Evolutionary conservation across 2,113 vertebrate genomes (phyloP).

Genomic region (Callaeas wilsoni): DNA sequence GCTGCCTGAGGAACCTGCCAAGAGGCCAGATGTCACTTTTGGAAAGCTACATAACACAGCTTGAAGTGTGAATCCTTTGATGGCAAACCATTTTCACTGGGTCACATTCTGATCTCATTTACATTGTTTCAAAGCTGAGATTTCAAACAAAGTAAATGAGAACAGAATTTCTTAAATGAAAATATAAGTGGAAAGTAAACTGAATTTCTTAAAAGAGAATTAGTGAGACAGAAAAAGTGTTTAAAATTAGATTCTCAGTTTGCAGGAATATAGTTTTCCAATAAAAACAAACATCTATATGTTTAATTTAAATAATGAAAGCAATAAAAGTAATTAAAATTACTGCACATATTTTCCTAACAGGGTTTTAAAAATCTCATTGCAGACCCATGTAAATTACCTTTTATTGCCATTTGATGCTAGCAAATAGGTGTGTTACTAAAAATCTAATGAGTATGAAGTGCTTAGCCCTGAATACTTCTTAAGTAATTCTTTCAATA

Average conservation of each 20-base stretch:
- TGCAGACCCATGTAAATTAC: not conserved
- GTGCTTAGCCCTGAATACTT: not conserved
- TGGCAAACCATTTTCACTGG: slow-evolving; percentile 37
- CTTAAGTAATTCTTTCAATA: not conserved
- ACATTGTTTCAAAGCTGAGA: slow-evolving; percentile 15
- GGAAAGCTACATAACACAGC: slow-evolving; percentile 42
- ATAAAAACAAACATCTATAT: not conserved
- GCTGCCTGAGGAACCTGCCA: slow-evolving; percentile 54
- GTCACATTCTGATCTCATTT: slow-evolving; percentile 46
- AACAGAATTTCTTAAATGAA: not conserved
- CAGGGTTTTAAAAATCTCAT: not conserved
- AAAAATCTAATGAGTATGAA: not conserved
- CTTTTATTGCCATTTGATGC: not conserved
- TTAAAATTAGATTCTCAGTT: not conserved
- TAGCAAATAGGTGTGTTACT: not conserved
- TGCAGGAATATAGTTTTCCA: not conserved
- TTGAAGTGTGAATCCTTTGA: slow-evolving; percentile 43
- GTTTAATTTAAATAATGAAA: slow-evolving; percentile 14
- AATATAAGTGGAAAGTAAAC: not conserved
- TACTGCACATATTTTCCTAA: not conserved
- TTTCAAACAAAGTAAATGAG: not conserved
- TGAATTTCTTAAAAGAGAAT: not conserved
- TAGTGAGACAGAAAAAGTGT: not conserved
- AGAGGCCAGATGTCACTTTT: slow-evolving; percentile 59
- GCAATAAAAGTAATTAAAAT: not conserved